Base-by-base conservation (phyloP, 2,797 vertebrate species). In the Betta splendens region DNA sequence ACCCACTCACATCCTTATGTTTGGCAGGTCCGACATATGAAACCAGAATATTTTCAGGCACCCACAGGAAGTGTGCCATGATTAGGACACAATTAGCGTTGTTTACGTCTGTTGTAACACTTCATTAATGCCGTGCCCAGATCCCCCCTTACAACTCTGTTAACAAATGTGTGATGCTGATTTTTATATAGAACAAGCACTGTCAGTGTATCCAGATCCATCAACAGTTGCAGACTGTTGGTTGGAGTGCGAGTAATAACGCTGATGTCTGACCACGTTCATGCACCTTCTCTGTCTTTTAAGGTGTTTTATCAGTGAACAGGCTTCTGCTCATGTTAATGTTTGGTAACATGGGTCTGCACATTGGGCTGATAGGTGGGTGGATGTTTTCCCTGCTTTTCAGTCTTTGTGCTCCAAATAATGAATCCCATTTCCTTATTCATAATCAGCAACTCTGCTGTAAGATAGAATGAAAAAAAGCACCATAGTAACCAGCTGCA, bases 381-480 rank as follows among this genome's bases (percentile, higher is more conserved):
- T 39, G 68, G 62, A 65, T 76, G 35, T 54, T 66, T 59, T 25
- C 10, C 32, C 52, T 33, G 35, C 25, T 38, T 20, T n/a, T 55
- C 39, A 20, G 17, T 48, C 51, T 75, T 69, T 72, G 32, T 53
- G 31, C 55, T 65, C 44, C 20, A 47, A 58, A 78, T 72, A 80
- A 85, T 70, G 11, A 73, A 64, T 21, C 38, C 49, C 13, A n/a
- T 67, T 70, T 69, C 38, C 48, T 61, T 38, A 46, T 64, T 71
- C 42, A 53, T 46, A 52, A 58, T 51, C 51, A 55, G 13, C 54
- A 33, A 33, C 40, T 47, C 48, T 31, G 20, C 36, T 25, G n/a
- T 39, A 31, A 28, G 44, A 67, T 47, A 22, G 38, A 37, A 36
- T 16, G 11, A 38, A 57, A 25, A 46, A 49, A 55, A 40, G 17